Conservation (phyloP, 2,888 invertebrate genomes). For the Yponomeuta cagnagella region DNA sequence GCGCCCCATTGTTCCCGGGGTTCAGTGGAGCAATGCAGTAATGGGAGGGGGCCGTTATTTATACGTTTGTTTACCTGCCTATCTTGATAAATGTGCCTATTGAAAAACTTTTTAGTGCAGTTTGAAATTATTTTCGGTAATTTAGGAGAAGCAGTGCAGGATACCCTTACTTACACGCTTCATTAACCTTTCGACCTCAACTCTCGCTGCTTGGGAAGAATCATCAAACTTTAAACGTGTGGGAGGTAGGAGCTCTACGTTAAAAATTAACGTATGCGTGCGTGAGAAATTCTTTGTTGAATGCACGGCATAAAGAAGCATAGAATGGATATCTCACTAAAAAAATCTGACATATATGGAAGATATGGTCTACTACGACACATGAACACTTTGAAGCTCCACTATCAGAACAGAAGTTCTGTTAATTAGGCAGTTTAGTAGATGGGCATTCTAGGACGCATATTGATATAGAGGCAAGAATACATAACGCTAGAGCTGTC, state of each 20-base stretch:
- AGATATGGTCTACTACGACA: too few species aligned
- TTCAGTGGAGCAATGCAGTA: slow-evolving; percentile 11
- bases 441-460: too few species aligned
- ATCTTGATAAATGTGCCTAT: slow-evolving; percentile 10
- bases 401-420: too few species aligned
- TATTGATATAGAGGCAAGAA: too few species aligned
- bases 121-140: slow-evolving; percentile 6
- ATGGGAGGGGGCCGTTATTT: slow-evolving; percentile 7
- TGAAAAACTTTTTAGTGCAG: slow-evolving; percentile 11
- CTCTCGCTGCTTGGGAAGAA: background rate
- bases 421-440: too few species aligned
- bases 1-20: slow-evolving; percentile 2
- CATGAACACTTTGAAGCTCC: too few species aligned
- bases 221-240: background rate
- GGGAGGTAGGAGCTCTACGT: background rate
- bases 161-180: background rate
- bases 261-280: background rate
- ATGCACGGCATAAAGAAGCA: too few species aligned
- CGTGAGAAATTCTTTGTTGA: too few species aligned
- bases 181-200: background rate
- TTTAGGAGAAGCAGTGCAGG: background rate
- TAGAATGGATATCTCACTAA: too few species aligned
- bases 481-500: too few species aligned
- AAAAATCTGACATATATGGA: too few species aligned
- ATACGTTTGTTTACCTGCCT: slow-evolving; percentile 11